Base-by-base conservation (phyloP, 2,888 invertebrate genomes). In the Andrena bicolor region DNA sequence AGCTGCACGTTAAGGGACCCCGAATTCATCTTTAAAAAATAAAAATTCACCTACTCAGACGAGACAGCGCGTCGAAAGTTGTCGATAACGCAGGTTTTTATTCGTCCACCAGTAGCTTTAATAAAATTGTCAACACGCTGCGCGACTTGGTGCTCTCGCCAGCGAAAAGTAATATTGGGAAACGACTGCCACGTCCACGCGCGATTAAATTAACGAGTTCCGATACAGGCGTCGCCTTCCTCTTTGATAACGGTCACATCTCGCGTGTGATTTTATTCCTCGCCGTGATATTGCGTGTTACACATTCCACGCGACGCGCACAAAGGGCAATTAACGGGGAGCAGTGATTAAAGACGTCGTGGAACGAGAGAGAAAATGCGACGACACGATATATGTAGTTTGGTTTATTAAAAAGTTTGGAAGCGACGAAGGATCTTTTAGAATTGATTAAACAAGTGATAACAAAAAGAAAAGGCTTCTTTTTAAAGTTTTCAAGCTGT, bases 171-270 rank as follows among this genome's bases (percentile, higher is more conserved):
- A 41, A 30, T 73, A 65, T 56, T 20, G 13, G 56, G 49, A 28
- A 56, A 65, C 30, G 56, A 20, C 32, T 20, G 28, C 7, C 73
- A 30, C 20, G 35, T 75, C 60, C 71, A 20, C 35, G 35, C 49
- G 60, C 72, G 49, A 71, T 75, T 75, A 61, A 75, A 75, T 75
- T 75, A 75, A 71, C 30, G 26, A 13, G 51, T 48, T 26, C 58
- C 23, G 32, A 26, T 74, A 16, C 13, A 23, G 53, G 35, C 16
- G 56, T 65, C 66, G 56, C 65, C 58, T 66, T 71, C 72, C 35
- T 41, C 26, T 61, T 75, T 71, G 75, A 35, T 51, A 61, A 70
- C 35, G 5, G 10, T n/a, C 30, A 49, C n/a, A 8, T 30, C 60
- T 51, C 51, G 48, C 32, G n/a, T 41, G 35, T n/a, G 16, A 71